These are phyloP conservation scores for Hypotaenidia okinawae DNA, from an alignment of 2,797 vertebrate species.

Conservation along the genomic window DNA sequence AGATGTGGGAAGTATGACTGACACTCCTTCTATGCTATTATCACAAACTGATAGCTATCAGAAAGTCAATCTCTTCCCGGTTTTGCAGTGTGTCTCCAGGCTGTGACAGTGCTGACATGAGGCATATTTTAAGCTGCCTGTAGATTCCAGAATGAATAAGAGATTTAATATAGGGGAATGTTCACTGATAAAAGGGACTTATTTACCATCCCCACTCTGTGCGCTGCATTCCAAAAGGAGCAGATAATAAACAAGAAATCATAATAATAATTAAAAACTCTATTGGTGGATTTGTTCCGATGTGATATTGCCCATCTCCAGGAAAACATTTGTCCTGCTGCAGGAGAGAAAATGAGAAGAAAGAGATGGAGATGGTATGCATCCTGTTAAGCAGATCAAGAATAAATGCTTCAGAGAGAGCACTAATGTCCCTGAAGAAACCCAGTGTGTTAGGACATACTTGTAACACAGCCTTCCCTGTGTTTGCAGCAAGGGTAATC, in stretches of 20 bases:
- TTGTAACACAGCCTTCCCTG: background rate
- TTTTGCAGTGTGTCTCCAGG: background rate
- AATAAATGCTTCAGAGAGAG: background rate
- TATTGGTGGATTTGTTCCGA: background rate
- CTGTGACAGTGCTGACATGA: background rate
- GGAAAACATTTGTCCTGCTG: background rate
- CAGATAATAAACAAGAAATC: background rate
- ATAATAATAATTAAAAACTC: background rate
- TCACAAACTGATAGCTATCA: conserved; percentile 10
- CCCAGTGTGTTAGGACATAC: background rate
- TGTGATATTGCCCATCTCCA: background rate
- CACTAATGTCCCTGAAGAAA: background rate
- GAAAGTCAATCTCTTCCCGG: background rate
- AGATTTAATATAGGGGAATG: conserved; percentile 9
- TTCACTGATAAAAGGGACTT: conserved; percentile 21
- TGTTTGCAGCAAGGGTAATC: background rate
- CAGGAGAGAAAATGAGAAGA: background rate
- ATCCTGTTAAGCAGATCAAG: background rate
- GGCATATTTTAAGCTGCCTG: conserved; percentile 9
- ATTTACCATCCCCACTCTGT: background rate
- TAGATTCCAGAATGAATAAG: conserved; percentile 11
- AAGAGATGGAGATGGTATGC: background rate
- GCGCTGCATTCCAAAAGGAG: background rate
- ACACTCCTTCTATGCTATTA: background rate
- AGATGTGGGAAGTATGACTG: background rate